These are phyloP conservation scores for Agapostemon virescens DNA, from an alignment of 2,888 invertebrate species.

Conservation along the genomic window DNA sequence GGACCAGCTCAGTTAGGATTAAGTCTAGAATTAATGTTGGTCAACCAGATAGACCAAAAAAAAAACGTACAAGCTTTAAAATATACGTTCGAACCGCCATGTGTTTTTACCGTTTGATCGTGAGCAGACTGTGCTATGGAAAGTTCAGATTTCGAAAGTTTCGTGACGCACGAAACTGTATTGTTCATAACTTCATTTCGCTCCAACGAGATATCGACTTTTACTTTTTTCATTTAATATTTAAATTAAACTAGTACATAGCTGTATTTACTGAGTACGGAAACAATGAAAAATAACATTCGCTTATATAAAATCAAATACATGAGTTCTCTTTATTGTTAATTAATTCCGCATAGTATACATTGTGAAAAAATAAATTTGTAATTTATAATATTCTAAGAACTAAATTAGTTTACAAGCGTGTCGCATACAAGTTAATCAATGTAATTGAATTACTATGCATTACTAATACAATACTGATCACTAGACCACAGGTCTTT, in stretches of 20 bases:
- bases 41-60: background rate
- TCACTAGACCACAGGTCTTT: too few species aligned
- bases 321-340: background rate
- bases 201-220: background rate
- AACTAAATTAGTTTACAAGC: too few species aligned
- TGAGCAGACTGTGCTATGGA: background rate
- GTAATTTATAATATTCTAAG: too few species aligned
- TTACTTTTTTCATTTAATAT: background rate
- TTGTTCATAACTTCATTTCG: background rate
- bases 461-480: too few species aligned
- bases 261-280: background rate
- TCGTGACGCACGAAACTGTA: background rate
- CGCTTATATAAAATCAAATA: background rate
- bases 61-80: background rate
- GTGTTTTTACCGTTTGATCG: background rate
- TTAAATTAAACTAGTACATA: background rate
- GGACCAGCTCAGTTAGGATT: background rate
- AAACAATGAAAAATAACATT: background rate
- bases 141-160: background rate
- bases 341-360: background rate
- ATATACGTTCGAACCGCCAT: background rate
- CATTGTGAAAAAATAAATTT: background rate
- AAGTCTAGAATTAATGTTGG: conserved; percentile 6
- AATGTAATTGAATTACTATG: too few species aligned
- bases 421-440: too few species aligned